Base-by-base conservation (phyloP, 2,888 invertebrate genomes). In the Cephus runcator region DNA sequence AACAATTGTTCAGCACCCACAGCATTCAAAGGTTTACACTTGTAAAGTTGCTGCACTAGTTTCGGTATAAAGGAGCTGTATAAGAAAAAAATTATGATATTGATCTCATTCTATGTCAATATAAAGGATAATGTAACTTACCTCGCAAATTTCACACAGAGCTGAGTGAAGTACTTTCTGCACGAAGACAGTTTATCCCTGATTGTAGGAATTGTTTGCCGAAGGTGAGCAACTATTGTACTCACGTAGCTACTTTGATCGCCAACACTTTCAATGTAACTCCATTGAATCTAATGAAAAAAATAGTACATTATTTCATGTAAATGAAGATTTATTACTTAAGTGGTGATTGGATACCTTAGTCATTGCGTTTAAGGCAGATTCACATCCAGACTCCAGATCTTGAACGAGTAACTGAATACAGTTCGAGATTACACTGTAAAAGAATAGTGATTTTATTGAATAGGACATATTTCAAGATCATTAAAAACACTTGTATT, bases 191-290 rank as follows among this genome's bases (percentile, higher is more conserved):
- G 93, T 87, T 97, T 96, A 90, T 98, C 98, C 76, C 99, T 92
- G 3, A 99, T 94, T n/a, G 95, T 93, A 0, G 99, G 99, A 31
- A 99, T 95, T 0, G 96, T 95, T 85, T 96, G 95, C 87, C 97
- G 96, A 31, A 99, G 93, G 87, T 98, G 97, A 84, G 95, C 94
- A 1, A 97, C 95, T 73, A 99, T 96, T 2, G 96, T 96, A 0
- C 97, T 97, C 23, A 99, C 97, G 91, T 99, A 99, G 0, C 96
- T 94, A 90, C 98, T 98, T 92, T 99, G 99, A 91, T 99, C 99
- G 23, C 99, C 99, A 0, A 99, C 99, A 56, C 95, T 95, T 90
- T 98, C 98, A 77, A 99, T 95, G 77, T 95, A 95, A 83, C 97
- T 95, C 99, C 99, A 99, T 77, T 97, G 96, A 84, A 97, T 95